These are phyloP conservation scores for Linurgus olivaceus DNA, from an alignment of 2,797 vertebrate species.

Conservation along the genomic window DNA sequence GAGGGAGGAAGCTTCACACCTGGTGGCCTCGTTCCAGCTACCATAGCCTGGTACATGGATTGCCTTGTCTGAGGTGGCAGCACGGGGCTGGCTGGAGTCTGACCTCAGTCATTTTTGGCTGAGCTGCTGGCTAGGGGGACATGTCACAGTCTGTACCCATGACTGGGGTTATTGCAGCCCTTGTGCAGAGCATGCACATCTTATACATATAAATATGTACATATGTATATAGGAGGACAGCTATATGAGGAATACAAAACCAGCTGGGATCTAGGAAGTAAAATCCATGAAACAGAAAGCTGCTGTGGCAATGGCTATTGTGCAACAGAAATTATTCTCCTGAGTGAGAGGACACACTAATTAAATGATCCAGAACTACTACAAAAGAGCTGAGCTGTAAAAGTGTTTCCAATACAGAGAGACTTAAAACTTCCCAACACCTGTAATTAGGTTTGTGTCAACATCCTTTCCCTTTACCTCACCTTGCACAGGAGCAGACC, in stretches of 20 bases:
- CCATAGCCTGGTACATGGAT: neutral
- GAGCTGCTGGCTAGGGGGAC: neutral
- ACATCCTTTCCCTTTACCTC: neutral
- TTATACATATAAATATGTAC: neutral
- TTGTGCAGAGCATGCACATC: neutral
- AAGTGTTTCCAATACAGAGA: neutral
- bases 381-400: neutral
- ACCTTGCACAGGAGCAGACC: neutral
- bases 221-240: neutral
- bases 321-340: neutral
- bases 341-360: neutral
- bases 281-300: neutral
- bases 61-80: neutral
- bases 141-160: accelerated
- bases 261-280: neutral
- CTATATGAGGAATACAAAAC: neutral
- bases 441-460: neutral
- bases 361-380: neutral
- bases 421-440: neutral
- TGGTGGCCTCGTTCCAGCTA: neutral
- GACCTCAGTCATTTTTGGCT: neutral
- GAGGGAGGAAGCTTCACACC: neutral
- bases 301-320: neutral
- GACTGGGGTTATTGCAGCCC: neutral
- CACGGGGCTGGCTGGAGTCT: neutral